Evolutionary conservation across 1,140 invertebrate species (phyloP), one percentile per base, ranked within the genome.

Genomic region (Drosophila persimilis): DNA sequence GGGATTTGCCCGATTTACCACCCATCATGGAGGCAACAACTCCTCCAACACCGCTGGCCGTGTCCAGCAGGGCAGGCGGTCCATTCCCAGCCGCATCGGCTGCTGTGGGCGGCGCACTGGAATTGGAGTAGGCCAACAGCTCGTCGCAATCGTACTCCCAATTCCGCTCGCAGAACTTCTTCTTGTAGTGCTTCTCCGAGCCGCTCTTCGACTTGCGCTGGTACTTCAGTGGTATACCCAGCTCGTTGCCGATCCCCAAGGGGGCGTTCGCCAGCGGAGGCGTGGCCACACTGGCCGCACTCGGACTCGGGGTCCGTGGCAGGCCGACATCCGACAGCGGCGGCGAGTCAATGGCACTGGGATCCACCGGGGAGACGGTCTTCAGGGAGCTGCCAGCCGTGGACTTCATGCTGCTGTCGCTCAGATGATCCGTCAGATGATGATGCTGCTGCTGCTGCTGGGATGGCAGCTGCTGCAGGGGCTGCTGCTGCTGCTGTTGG

Each of bases 101-200:
- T 2, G 89, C 89, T 17, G 74, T 77, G 1, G 74, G 63, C 7
- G 79, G 75, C 6, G 71, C 77, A 71, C 88, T 84, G 2, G 81
- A 88, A 56, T 90, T 90, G 9, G 89, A 89, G 59, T 89, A 90
- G 6, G 78, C 77, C 56, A 90, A 47, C 41, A 90, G 31, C 29
- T 93, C 91, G 73, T 93, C 85, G 78, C 92, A 90, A 91, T 92
- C 92, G 84, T 94, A 92, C 84, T 94, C 92, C 92, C 94, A 93
- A 52, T 94, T 93, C 15, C 94, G 92, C 76, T 95, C 94, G 80
- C 95, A 95, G 85, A 95, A 96, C 77, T 95, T 96, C 90, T 95
- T 96, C 74, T 95, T 95, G 78, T 95, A 95, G 81, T 95, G 95
- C 76, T 95, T 94, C 45, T 94, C 92, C n/a, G 91, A 92, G 24